A percentile compares a stretch with the other conserved stretches of the same genome.
Conservation (phyloP, 2,797 vertebrate species). For the Melanotaenia maccullochi region DNA sequence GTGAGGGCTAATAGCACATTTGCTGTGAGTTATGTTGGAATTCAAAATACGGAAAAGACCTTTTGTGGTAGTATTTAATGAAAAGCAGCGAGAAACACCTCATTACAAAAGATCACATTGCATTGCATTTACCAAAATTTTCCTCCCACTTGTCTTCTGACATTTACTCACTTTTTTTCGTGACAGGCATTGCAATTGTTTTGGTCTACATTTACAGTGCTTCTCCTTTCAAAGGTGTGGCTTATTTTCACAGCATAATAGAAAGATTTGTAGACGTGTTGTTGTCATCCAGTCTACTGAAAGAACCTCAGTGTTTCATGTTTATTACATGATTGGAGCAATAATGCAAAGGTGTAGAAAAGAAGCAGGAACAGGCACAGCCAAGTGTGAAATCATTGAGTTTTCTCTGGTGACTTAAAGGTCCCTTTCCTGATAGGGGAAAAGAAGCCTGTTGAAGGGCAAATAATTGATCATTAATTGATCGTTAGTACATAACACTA, state of each 20-base stretch:
- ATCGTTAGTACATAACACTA: constrained; percentile 29
- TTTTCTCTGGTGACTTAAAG: constrained; percentile 50
- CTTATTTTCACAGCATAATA: constrained; percentile 22
- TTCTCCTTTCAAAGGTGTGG: constrained; percentile 8
- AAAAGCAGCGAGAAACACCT: constrained; percentile 12
- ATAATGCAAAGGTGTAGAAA: constrained; percentile 26
- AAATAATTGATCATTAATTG: constrained; percentile 72
- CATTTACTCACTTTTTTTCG: constrained; percentile 23
- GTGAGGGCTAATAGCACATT: constrained; percentile 48
- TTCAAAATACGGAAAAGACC: constrained; percentile 34
- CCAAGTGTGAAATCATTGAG: constrained; percentile 53
- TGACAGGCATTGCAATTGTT: constrained; percentile 12
- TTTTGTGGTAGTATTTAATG: constrained; percentile 46
- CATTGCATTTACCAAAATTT: constrained; percentile 36
- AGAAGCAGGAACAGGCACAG: constrained; percentile 30
- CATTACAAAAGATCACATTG: constrained; percentile 30
- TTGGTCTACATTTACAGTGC: neutral
- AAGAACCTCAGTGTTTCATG: constrained; percentile 8
- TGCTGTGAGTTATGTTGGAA: constrained; percentile 31
- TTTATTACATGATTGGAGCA: constrained; percentile 38
- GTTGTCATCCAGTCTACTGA: constrained; percentile 24
- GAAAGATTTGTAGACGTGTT: constrained; percentile 5
- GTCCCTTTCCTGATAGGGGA: constrained; percentile 15
- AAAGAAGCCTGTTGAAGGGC: constrained; percentile 45
- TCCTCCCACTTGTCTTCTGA: constrained; percentile 18